Percentiles rank a stretch among this genome's conserved stretches.
These are phyloP conservation scores for Globia sparganii DNA, from an alignment of 2,888 invertebrate genomes.

Conservation along the genomic window DNA sequence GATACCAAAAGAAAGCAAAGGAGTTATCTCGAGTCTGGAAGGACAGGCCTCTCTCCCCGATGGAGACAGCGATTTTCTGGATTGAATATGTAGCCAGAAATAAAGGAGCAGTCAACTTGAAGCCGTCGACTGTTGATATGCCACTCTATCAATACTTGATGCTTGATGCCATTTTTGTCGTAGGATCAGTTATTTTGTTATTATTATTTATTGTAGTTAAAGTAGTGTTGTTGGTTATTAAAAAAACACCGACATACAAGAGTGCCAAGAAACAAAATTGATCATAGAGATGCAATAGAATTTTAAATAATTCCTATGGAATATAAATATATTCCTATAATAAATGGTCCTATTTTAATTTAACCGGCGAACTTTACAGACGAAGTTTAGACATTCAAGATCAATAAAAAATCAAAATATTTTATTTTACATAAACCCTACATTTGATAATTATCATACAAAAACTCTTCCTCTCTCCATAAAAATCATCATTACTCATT, in stretches of 20 bases:
- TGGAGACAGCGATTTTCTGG: slow-evolving; percentile 92
- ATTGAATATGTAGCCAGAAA: slow-evolving; percentile 91
- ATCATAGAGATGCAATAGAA: not conserved
- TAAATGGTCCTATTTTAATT: not conserved
- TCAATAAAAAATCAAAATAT: not conserved
- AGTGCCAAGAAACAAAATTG: not conserved
- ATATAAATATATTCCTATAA: too few relatives aligned
- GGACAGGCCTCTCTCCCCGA: slow-evolving; percentile 85
- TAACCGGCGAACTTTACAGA: not conserved
- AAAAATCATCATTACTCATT: too few relatives aligned
- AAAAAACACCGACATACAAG: not conserved
- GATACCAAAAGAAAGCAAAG: slow-evolving; percentile 66
- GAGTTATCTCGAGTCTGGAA: slow-evolving; percentile 68
- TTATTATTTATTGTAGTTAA: slow-evolving; percentile 9
- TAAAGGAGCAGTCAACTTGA: slow-evolving; percentile 79
- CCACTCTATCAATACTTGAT: slow-evolving; percentile 63
- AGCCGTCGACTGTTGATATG: slow-evolving; percentile 62
- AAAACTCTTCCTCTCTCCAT: too few relatives aligned
- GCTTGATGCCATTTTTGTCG: slow-evolving; percentile 55
- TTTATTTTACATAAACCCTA: not conserved
- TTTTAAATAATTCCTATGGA: not conserved
- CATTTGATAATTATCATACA: too few relatives aligned
- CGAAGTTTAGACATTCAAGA: not conserved
- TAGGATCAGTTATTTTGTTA: slow-evolving; percentile 19
- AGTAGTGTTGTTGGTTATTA: slow-evolving; percentile 5